phyloP scores from a whole-genome alignment of 2,888 invertebrate genomes.

The Atethmia centrago region DNA sequence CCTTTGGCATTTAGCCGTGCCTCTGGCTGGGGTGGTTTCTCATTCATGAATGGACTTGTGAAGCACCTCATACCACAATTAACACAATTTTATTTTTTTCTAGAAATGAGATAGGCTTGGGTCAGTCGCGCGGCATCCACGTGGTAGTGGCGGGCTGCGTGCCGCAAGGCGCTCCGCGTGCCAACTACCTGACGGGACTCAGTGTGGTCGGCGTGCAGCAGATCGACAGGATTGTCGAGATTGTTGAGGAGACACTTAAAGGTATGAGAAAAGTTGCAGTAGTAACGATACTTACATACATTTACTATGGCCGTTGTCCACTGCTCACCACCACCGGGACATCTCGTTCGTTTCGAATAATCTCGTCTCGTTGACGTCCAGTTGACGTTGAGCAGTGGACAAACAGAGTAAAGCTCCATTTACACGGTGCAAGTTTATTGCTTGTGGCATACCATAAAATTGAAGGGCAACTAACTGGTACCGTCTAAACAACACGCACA shows the following conservation, averaged over 20 bases:
- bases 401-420: too few relatives aligned
- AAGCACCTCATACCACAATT: neutral
- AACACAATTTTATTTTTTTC: slow-evolving; percentile 49
- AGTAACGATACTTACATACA: too few relatives aligned
- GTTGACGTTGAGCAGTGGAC: too few relatives aligned
- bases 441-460: too few relatives aligned
- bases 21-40: neutral
- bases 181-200: slow-evolving; percentile 93
- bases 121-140: slow-evolving; percentile 93
- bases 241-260: slow-evolving; percentile 99
- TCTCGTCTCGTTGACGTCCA: too few relatives aligned
- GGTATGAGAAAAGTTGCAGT: neutral
- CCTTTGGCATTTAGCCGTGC: neutral
- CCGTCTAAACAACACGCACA: too few relatives aligned
- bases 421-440: too few relatives aligned
- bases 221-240: slow-evolving; percentile 99
- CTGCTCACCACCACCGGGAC: too few relatives aligned
- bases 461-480: too few relatives aligned
- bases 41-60: neutral
- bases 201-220: slow-evolving; percentile 99
- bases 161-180: slow-evolving; percentile 97
- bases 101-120: slow-evolving; percentile 96
- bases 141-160: slow-evolving; percentile 99
- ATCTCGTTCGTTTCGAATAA: too few relatives aligned
- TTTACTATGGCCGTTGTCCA: too few relatives aligned